A percentile compares a stretch with the other conserved stretches of the same genome.
phyloP scores from a whole-genome alignment of 2,797 vertebrate genomes.

The Chiroxiphia lanceolata region DNA sequence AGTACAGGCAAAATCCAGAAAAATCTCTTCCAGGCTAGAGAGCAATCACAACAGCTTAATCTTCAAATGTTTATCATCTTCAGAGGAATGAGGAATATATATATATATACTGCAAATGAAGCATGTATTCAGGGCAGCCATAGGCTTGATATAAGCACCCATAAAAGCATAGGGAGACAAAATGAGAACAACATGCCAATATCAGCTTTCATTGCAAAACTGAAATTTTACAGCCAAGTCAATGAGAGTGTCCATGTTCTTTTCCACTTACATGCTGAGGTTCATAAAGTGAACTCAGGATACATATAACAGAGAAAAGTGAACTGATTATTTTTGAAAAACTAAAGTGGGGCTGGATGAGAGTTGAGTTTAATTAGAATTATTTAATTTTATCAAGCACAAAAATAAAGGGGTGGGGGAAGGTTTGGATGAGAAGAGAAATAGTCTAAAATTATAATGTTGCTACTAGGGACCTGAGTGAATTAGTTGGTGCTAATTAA shows the following conservation, averaged over 20 bases:
- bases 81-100: neutral
- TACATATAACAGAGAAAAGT: neutral
- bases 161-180: neutral
- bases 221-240: neutral
- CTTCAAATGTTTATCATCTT: neutral
- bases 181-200: neutral
- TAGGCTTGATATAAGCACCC: neutral
- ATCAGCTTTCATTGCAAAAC: neutral
- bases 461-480: neutral
- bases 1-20: neutral
- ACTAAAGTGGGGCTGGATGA: neutral
- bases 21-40: neutral
- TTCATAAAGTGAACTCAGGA: neutral
- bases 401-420: neutral
- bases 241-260: neutral
- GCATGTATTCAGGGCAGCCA: neutral
- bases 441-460: neutral
- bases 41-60: neutral
- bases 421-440: neutral
- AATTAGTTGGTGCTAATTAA: conserved; percentile 32
- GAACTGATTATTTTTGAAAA: neutral
- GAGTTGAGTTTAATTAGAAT: neutral
- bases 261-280: neutral
- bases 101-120: neutral
- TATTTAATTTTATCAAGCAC: neutral